Base-by-base conservation (phyloP, 2,113 vertebrate species). In the Ctenomys sociabilis region DNA sequence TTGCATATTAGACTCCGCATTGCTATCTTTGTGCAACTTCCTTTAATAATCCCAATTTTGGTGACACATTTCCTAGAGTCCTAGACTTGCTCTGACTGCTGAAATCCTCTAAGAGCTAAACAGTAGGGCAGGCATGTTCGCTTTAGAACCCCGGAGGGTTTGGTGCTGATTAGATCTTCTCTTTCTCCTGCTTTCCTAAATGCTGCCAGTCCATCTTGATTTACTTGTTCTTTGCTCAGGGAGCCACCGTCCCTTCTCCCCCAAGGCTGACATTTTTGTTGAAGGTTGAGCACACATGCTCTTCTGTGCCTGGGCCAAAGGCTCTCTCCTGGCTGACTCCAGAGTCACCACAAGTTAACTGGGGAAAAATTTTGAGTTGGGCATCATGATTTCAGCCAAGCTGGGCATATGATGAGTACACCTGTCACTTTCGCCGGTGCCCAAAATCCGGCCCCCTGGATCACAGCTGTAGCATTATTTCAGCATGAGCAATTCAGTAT, bases 21-120 rank as follows among this genome's bases (percentile, higher is more conserved):
- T 72, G 88, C 75, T 78, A 84, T 80, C 88, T 95, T 77, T 64
- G 52, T 80, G 72, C 77, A 82, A 95, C 85, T 93, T 72, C 81
- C 73, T 96, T 84, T 96, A 89, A 84, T 93, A 95, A 96, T 45
- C 93, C 72, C 68, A 70, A 43, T 97, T 95, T 95, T n/a, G 85
- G 91, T 95, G 96, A 95, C 91, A 95, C 75, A 82, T 85, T 95
- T 96, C 90, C 94, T 96, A 90, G 95, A 97, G 92, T 85, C 66
- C 95, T 19, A 1, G 85, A 49, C 66, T 96, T 49, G 54, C 85
- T 94, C 90, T 12, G 0, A 26, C 90, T 30, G 63, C 63, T 70
- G 32, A 91, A 85, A 94, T 64, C 81, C 77, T 94, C 90, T 72
- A 72, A 88, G 43, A 95, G 73, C 40, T 8, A 8, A 78, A 32